A percentile compares a stretch with the other conserved stretches of the same genome.
phyloP scores from a whole-genome alignment of 2,888 invertebrate genomes.

The Eueremaeus valkanovi region DNA sequence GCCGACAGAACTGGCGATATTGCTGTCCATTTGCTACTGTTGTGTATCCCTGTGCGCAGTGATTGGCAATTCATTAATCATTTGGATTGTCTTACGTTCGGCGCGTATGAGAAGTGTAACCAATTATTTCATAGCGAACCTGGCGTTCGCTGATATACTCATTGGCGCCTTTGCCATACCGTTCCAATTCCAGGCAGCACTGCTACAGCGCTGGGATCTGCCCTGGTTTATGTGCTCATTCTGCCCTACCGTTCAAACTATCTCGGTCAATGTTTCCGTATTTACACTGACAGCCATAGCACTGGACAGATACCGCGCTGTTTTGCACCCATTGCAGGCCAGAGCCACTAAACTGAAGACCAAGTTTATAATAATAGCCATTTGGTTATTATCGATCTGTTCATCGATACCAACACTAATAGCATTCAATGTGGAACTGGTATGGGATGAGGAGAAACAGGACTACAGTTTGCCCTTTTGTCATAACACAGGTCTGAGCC shows the following conservation, averaged over 20 bases:
- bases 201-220: slow-evolving; percentile 78
- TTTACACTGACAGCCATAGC: slow-evolving; percentile 82
- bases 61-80: slow-evolving; percentile 74
- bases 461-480: slow-evolving; percentile 51
- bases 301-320: slow-evolving; percentile 68
- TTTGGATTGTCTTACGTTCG: slow-evolving; percentile 75
- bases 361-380: slow-evolving; percentile 66
- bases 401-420: slow-evolving; percentile 62
- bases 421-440: slow-evolving; percentile 51
- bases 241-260: slow-evolving; percentile 74
- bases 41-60: slow-evolving; percentile 74
- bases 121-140: slow-evolving; percentile 78
- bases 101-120: slow-evolving; percentile 74
- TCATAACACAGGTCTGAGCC: slow-evolving; percentile 50
- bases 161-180: slow-evolving; percentile 81
- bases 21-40: slow-evolving; percentile 74
- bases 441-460: slow-evolving; percentile 15
- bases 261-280: slow-evolving; percentile 82
- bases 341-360: slow-evolving; percentile 70
- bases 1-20: slow-evolving; percentile 66
- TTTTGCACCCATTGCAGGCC: slow-evolving; percentile 59
- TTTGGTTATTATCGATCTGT: slow-evolving; percentile 67
- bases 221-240: slow-evolving; percentile 82
- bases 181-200: slow-evolving; percentile 83
- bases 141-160: slow-evolving; percentile 78